phyloP scores from a whole-genome alignment of 2,888 invertebrate species.

The Hypercompe scribonia region DNA sequence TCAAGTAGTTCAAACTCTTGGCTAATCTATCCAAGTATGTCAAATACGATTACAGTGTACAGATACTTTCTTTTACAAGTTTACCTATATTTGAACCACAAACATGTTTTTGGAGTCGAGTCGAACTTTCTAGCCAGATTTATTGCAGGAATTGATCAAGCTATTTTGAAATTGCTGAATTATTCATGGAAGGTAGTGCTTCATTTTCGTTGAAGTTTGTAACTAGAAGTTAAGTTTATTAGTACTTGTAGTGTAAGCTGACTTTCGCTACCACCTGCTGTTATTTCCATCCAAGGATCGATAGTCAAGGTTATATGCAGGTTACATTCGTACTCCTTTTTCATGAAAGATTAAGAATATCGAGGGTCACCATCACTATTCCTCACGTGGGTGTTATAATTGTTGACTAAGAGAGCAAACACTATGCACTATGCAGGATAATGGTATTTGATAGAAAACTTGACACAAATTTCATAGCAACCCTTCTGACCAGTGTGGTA shows the following conservation, averaged over 20 bases:
- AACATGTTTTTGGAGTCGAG: background rate
- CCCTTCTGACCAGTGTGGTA: too few species aligned
- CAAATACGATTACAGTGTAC: background rate
- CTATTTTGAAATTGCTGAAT: slow-evolving; percentile 44
- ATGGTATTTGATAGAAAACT: too few species aligned
- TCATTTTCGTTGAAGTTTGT: slow-evolving; percentile 50
- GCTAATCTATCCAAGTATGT: background rate
- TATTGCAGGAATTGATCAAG: slow-evolving; percentile 40
- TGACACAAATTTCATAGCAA: too few species aligned
- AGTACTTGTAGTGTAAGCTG: slow-evolving; percentile 32
- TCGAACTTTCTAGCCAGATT: slow-evolving; percentile 23
- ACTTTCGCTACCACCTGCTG: slow-evolving; percentile 22
- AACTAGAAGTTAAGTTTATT: slow-evolving; percentile 39
- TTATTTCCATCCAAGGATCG: slow-evolving; percentile 12
- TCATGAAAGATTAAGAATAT: too few species aligned
- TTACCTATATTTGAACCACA: background rate
- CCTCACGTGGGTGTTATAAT: too few species aligned
- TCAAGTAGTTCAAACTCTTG: background rate
- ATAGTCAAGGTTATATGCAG: background rate
- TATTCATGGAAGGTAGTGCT: slow-evolving; percentile 45
- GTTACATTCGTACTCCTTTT: too few species aligned
- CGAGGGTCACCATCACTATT: too few species aligned
- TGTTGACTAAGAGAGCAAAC: too few species aligned
- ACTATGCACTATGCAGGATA: too few species aligned
- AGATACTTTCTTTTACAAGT: background rate